Percentiles rank a stretch among this genome's conserved stretches.
These are phyloP conservation scores for Coptodon rendalli DNA, from an alignment of 2,113 vertebrate species.

Conservation along the genomic window DNA sequence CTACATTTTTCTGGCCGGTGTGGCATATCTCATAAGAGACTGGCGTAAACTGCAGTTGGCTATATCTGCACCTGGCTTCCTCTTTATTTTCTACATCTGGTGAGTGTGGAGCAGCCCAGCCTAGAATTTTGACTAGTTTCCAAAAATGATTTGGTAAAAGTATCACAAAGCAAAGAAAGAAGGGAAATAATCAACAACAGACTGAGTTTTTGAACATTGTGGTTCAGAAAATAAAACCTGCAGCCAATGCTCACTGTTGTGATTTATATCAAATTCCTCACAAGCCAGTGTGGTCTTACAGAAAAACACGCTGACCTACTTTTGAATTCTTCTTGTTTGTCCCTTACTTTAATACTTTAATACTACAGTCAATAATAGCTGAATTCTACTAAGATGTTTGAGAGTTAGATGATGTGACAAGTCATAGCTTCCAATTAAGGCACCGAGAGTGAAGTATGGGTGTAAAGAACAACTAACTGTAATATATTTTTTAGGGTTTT, in stretches of 20 bases:
- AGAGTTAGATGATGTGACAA: background rate
- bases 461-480: background rate
- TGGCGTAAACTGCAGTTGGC: constrained; percentile 86
- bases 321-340: background rate
- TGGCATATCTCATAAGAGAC: constrained; percentile 80
- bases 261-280: background rate
- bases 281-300: background rate
- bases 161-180: background rate
- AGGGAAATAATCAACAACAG: background rate
- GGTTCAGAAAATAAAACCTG: background rate
- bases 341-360: background rate
- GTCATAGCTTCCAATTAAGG: background rate
- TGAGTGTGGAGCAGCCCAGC: constrained; percentile 46
- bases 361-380: background rate
- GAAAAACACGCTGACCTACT: background rate
- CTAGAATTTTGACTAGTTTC: background rate
- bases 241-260: background rate
- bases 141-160: background rate
- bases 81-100: constrained; percentile 83
- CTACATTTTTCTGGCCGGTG: constrained; percentile 79
- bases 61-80: constrained; percentile 78
- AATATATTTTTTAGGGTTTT: constrained; percentile 46
- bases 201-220: background rate
- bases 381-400: background rate
- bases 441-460: background rate